Base-by-base conservation (phyloP, 2,888 invertebrate genomes). In the Halocaridina rubra region DNA sequence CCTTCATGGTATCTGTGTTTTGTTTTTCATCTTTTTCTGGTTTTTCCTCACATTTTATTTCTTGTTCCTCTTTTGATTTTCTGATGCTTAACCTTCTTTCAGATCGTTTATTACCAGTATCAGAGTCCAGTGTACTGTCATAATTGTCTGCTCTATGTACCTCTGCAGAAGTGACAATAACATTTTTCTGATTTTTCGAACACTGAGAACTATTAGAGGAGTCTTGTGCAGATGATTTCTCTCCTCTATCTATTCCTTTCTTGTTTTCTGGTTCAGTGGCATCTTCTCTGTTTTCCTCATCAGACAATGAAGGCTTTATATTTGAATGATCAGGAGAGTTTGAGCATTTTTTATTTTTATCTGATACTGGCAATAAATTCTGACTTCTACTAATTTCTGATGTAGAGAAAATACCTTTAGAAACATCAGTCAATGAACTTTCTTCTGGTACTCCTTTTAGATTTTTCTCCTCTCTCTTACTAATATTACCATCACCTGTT, bases 21-120 rank as follows among this genome's bases (percentile, higher is more conserved):
- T 19, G 19, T 24, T 61, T 46, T 22, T 82, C 82, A 22, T 59
- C 30, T 30, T 82, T 82, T 29, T 82, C 82, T n/a, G 46, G 29
- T 30, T 77, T 72, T 19, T 81, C 81, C n/a, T 81, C 81, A 16
- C 19, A 22, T 53, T 71, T 81, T 5, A 22, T n/a, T 2, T 82
- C 78, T 32, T 76, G 59, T 59, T 77, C 82, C 39, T 84, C 82
- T 46, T 46, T 84, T 8, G 82, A 78, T 57, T 61, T 84, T 30
- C 82, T 61, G 30, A 84, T 77, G 61, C 82, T 84, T 39, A 72
- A 78, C 27, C 82, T 77, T 32, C 82, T 84, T 61, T 84, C 82
- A 3, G 78, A 78, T 27, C 82, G 8, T 22, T 57, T 84, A 4
- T 13, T 10, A 22, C 19, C 30, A 30, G 61, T 32, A 2, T 72